These are phyloP conservation scores for Xestoiulus laeticollis DNA, from an alignment of 2,888 invertebrate genomes.

Conservation along the genomic window DNA sequence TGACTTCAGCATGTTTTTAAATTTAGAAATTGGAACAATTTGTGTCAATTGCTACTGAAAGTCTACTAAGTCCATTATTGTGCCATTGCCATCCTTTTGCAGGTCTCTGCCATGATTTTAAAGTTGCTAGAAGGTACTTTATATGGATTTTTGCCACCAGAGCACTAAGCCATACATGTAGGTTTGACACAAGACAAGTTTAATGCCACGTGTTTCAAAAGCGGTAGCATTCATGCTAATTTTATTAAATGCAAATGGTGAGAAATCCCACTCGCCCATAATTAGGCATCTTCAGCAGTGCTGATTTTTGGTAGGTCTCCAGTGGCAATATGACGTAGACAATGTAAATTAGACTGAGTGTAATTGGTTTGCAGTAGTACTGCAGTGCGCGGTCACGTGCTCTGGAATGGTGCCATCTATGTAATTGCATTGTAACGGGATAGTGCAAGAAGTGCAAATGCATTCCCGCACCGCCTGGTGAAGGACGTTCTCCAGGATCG, in stretches of 20 bases:
- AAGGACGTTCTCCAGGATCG: constrained; percentile 18
- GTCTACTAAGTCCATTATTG: too few species aligned
- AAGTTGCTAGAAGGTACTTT: too few species aligned
- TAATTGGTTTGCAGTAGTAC: constrained; percentile 26
- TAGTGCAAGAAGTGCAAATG: background rate
- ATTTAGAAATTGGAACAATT: too few species aligned
- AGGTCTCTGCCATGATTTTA: too few species aligned
- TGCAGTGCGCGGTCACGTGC: constrained; percentile 14
- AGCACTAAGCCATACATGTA: too few species aligned
- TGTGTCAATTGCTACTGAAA: too few species aligned
- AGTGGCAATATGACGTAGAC: background rate
- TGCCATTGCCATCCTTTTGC: too few species aligned
- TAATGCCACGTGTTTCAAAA: background rate
- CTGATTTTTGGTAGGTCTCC: background rate
- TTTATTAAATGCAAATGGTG: constrained; percentile 18
- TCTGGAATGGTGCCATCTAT: background rate
- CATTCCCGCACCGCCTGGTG: background rate
- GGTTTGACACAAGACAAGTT: background rate
- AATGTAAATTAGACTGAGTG: background rate
- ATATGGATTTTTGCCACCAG: too few species aligned
- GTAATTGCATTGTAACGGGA: constrained; percentile 26
- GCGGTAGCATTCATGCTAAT: background rate
- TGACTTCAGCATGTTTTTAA: too few species aligned
- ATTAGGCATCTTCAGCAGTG: background rate
- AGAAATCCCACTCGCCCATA: constrained; percentile 12